A percentile compares a stretch with the other conserved stretches of the same genome.
Conservation (phyloP, 1,140 invertebrate genomes). For the Penaeus vannamei region DNA sequence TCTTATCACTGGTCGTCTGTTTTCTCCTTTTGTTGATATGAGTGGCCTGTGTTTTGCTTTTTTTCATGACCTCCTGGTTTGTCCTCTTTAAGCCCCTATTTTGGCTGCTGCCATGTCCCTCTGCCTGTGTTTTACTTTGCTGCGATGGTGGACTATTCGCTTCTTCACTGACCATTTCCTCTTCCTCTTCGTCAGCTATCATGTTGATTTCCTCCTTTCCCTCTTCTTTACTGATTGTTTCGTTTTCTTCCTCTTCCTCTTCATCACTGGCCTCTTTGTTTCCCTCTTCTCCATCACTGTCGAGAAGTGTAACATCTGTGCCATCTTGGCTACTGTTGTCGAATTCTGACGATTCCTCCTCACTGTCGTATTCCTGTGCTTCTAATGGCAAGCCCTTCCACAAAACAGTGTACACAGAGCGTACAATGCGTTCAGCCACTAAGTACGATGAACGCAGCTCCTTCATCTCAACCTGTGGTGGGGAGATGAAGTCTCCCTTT, state of each 20-base stretch:
- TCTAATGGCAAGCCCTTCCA: constrained; percentile 5
- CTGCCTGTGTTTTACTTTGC: too few species aligned
- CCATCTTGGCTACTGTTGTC: too few species aligned
- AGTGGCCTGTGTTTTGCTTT: too few species aligned
- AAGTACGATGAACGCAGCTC: constrained; percentile 22
- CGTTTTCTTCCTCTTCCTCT: constrained; percentile 7
- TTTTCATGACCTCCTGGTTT: too few species aligned
- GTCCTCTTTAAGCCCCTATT: too few species aligned
- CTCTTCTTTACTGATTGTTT: constrained; percentile 18
- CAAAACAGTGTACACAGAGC: constrained; percentile 36
- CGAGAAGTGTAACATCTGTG: too few species aligned
- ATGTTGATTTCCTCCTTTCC: neutral
- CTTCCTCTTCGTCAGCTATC: neutral
- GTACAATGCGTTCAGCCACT: constrained; percentile 47
- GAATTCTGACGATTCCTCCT: neutral
- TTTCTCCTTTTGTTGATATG: neutral
- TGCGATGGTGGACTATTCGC: too few species aligned
- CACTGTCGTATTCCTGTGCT: neutral
- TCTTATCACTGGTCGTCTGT: neutral
- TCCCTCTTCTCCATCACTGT: too few species aligned
- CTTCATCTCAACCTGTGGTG: constrained; percentile 52
- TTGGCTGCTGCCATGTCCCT: too few species aligned
- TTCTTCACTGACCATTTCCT: too few species aligned
- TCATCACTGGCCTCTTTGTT: constrained; percentile 40
- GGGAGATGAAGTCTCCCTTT: constrained; percentile 58